Base-by-base conservation (phyloP, 2,888 invertebrate species). In the Onchidella celtica region DNA sequence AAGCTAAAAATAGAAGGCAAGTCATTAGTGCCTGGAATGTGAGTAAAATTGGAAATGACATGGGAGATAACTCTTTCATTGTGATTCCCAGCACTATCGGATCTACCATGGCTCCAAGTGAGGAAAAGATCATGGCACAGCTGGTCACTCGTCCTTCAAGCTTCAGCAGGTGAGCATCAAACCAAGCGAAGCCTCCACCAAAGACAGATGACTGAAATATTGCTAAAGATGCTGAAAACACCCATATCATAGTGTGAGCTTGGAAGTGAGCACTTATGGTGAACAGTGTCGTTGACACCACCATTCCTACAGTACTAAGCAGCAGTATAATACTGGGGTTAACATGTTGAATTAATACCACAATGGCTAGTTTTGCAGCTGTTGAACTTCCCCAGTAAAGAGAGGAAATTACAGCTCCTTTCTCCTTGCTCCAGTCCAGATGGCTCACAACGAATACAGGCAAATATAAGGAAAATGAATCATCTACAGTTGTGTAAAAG, bases 141-240 rank as follows among this genome's bases (percentile, higher is more conserved):
- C 79, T 72, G 4, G 79, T 72, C 0, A 72, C 65, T 36, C 11
- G 36, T 0, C 79, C 79, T n/a, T 79, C 72, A 32, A 61, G n/a
- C 21, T 40, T 38, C 9, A 79, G 63, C 24, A 79, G 27, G 24
- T 79, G 29, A n/a, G 72, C 61, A 32, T 79, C 79, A 1, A 65
- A 63, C 79, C 79, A 79, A 0, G 79, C 79, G 47, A 79, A 47
- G 9, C 63, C 79, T 11, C 79, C 79, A 32, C 72, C 79, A 55
- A 72, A 79, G 11, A 79, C 55, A 6, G 79, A 32, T 4, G 79
- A 61, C 65, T 79, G 79, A 14, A 72, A 70, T 11, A 79, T 0
- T 4, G 79, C 79, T n/a, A 72, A 21, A 1, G 40, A 29, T 2
- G 79, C 79, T 24, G 79, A 36, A 29, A 63, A 61, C 24, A 65